These are phyloP conservation scores for Brachionus calyciflorus DNA, from an alignment of 1,140 invertebrate genomes.

Conservation along the genomic window DNA sequence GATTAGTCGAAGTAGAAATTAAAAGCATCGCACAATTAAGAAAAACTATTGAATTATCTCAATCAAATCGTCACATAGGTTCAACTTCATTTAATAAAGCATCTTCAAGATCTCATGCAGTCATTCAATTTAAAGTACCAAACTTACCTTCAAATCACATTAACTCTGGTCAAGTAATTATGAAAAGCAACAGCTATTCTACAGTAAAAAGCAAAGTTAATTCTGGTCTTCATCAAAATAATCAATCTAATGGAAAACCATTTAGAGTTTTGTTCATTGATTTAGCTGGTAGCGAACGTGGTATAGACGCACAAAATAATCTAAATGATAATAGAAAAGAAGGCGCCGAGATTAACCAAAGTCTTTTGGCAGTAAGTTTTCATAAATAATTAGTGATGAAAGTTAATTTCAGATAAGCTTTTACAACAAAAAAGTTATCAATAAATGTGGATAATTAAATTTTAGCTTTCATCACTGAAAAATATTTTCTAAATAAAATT, in stretches of 20 bases:
- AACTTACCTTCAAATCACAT: background rate
- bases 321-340: slow-evolving; percentile 48
- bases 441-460: background rate
- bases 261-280: slow-evolving; percentile 49
- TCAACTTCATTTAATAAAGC: slow-evolving; percentile 55
- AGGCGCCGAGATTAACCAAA: slow-evolving; percentile 49
- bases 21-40: slow-evolving; percentile 52
- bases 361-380: slow-evolving; percentile 46
- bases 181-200: background rate
- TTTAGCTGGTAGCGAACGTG: slow-evolving; percentile 50
- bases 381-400: too few species aligned
- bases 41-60: slow-evolving; percentile 53
- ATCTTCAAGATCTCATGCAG: slow-evolving; percentile 59
- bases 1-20: slow-evolving; percentile 57
- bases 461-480: too few species aligned
- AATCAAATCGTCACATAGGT: slow-evolving; percentile 56
- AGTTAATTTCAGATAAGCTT: background rate
- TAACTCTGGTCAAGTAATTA: slow-evolving; percentile 3
- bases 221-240: background rate
- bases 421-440: background rate
- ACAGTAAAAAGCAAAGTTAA: slow-evolving; percentile 1
- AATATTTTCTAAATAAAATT: background rate
- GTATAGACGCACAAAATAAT: slow-evolving; percentile 48
- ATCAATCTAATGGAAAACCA: background rate
- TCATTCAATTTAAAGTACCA: slow-evolving; percentile 56